Percentiles rank a stretch among this genome's conserved stretches.
Conservation (phyloP, 2,113 vertebrate species). For the Mus pahari region DNA sequence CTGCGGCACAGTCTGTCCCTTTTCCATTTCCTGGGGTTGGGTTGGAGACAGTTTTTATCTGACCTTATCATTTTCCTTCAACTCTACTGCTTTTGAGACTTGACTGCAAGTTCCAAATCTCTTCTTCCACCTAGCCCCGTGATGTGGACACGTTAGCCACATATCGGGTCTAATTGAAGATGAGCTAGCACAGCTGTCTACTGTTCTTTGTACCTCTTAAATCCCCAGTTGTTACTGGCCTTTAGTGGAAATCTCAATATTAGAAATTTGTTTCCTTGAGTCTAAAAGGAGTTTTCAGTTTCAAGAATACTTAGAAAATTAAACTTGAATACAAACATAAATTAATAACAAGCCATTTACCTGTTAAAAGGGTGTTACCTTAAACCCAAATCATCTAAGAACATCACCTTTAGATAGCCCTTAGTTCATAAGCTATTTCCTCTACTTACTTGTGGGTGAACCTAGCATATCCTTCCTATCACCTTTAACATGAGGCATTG, state of each 20-base stretch:
- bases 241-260: constrained; percentile 32
- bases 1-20: background rate
- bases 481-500: background rate
- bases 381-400: constrained; percentile 7
- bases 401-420: background rate
- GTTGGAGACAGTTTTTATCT: constrained; percentile 47
- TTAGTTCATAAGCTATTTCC: background rate
- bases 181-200: constrained; percentile 6
- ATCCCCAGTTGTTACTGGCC: background rate
- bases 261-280: constrained; percentile 41
- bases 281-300: constrained; percentile 48
- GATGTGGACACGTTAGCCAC: constrained; percentile 37
- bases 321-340: constrained; percentile 8
- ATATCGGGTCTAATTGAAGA: constrained; percentile 8
- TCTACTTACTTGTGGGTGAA: constrained; percentile 8
- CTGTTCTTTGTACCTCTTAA: background rate
- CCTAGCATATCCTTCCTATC: background rate
- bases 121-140: constrained; percentile 30
- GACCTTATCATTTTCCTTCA: constrained; percentile 64
- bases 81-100: constrained; percentile 28
- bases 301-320: constrained; percentile 26
- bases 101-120: constrained; percentile 47
- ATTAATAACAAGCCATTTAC: constrained; percentile 8
- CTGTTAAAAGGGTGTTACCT: background rate
- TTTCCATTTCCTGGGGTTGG: constrained; percentile 45